Base-by-base conservation (phyloP, 2,888 invertebrate species). In the Melinaea menophilus region DNA sequence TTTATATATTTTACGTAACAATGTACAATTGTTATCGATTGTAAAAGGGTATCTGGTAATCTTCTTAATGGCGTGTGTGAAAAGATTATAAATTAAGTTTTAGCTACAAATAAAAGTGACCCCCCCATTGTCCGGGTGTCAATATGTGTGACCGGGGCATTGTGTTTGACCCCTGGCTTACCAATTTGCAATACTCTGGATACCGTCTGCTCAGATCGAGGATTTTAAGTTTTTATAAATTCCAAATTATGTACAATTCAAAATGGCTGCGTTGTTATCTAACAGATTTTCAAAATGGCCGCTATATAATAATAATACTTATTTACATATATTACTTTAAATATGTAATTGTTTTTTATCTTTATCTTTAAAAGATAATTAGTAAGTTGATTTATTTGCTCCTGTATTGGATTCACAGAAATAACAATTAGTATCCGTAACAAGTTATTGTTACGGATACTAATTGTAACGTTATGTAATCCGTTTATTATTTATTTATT, bases 51-150 rank as follows among this genome's bases (percentile, higher is more conserved):
- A 88, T 5, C n/a, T 31, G 85, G 89, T 90, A 90, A 90, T 90
- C 90, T 90, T 84, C 90, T 90, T 90, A 90, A 90, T 90, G 88
- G 90, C 82, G 84, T 89, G 88, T 90, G 89, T 90, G 89, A 90
- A 90, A 88, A 91, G 91, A 91, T 91, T 91, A 91, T 91, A 90
- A 90, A 90, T 91, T 90, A 90, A 90, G 90, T 90, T 90, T 89
- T 86, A 86, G 87, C 83, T 86, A 89, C 91, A 90, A 91, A 91
- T 90, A 90, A 90, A 91, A 88, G 79, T 91, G 91, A 91, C 91
- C 91, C 91, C 86, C 81, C 85, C 74, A 88, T 90, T 90, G 90
- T 91, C 77, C 68, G 82, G 85, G 90, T 89, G 91, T 89, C 91
- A 88, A 90, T 90, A 90, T 86, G 89, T 90, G 89, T 90, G 91